Conservation (phyloP, 1,140 invertebrate species). For the Muscidifurax raptorellus region DNA sequence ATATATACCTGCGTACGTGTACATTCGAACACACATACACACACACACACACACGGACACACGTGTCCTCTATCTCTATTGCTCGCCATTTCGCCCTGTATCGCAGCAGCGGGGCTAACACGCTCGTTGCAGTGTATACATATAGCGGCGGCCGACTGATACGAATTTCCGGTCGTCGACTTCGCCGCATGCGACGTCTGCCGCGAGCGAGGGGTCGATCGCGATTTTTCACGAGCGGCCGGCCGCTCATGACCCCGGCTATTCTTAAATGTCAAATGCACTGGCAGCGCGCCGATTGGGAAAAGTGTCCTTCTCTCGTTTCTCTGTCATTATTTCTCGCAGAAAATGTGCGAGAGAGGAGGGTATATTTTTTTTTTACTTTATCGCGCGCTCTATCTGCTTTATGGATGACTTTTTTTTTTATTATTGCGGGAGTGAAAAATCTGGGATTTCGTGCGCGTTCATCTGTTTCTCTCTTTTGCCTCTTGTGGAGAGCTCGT, state of each 20-base stretch:
- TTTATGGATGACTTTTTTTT: slow-evolving; percentile 9
- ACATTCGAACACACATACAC: neutral
- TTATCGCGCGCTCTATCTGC: neutral
- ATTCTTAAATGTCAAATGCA: slow-evolving; percentile 50
- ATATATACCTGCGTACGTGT: neutral
- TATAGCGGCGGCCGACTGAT: slow-evolving; percentile 15
- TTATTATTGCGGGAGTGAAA: neutral
- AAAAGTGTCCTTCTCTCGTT: slow-evolving; percentile 14
- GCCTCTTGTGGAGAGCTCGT: no score
- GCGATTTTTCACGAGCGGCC: slow-evolving; percentile 41
- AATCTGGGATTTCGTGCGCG: neutral
- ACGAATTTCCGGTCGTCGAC: slow-evolving; percentile 48
- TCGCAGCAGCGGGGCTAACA: neutral
- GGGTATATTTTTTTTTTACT: neutral
- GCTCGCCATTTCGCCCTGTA: slow-evolving; percentile 9
- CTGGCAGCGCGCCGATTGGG: slow-evolving; percentile 16
- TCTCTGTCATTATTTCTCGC: slow-evolving; percentile 19
- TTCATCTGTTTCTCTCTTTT: neutral
- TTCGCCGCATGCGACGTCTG: slow-evolving; percentile 4
- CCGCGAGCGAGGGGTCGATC: slow-evolving; percentile 27
- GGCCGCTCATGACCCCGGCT: slow-evolving; percentile 4
- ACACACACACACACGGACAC: neutral
- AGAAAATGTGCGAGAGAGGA: neutral
- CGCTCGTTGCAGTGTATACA: neutral
- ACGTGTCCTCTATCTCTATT: slow-evolving; percentile 17